Conservation (phyloP, 2,888 invertebrate genomes). For the Colostygia pectinataria region DNA sequence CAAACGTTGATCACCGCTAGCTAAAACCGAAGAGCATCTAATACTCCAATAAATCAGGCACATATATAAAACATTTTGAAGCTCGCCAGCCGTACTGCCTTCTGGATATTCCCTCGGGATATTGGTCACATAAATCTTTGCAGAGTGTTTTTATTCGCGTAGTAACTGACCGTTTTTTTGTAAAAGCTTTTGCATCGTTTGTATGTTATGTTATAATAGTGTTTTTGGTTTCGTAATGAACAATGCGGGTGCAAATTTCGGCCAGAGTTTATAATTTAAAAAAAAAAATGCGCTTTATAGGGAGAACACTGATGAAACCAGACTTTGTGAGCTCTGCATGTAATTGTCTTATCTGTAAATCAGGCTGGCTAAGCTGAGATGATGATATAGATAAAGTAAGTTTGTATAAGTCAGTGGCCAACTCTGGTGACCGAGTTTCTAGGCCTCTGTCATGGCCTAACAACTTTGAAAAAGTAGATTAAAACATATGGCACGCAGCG, state of each 20-base stretch:
- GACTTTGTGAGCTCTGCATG: too few species aligned
- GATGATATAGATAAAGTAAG: too few species aligned
- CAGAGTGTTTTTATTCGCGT: slow-evolving; percentile 31
- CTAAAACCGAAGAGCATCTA: neutral
- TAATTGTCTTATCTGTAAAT: too few species aligned
- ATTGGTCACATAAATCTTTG: slow-evolving; percentile 36
- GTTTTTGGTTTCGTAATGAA: neutral
- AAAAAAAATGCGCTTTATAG: too few species aligned
- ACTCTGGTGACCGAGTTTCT: too few species aligned
- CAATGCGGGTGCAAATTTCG: neutral
- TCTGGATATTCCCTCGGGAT: slow-evolving; percentile 27
- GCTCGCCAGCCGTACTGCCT: slow-evolving; percentile 13
- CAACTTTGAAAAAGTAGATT: too few species aligned
- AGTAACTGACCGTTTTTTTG: slow-evolving; percentile 30
- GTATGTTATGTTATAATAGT: slow-evolving; percentile 7
- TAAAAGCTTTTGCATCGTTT: slow-evolving; percentile 14
- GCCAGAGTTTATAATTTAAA: too few species aligned
- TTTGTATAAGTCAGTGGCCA: too few species aligned
- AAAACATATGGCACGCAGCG: too few species aligned
- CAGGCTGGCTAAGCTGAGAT: too few species aligned
- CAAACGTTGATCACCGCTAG: neutral
- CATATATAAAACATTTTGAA: slow-evolving; percentile 33
- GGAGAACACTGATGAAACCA: too few species aligned
- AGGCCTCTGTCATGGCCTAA: too few species aligned
- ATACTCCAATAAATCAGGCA: slow-evolving; percentile 13